phyloP scores from a whole-genome alignment of 2,113 vertebrate species.

The human (Homo sapiens) region GRCh38 chr7:151880501-151881000 shows the following conservation, averaged over 20 bases:
- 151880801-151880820: background rate
- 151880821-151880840: background rate
- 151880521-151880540: background rate
- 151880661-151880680: background rate
- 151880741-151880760: background rate
- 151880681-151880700: background rate
- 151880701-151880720: background rate
- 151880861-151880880: too few species aligned
- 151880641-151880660: background rate
- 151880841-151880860: too few species aligned
- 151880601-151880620: background rate
- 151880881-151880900: too few species aligned
- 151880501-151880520: background rate
- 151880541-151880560: background rate
- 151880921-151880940: too few species aligned
- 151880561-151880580: background rate
- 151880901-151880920: too few species aligned
- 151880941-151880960: background rate
- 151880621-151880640: too few species aligned
- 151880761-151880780: background rate
- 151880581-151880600: background rate
- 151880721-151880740: background rate
- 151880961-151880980: background rate
- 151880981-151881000: too few species aligned
- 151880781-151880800: background rate